Percentiles rank a stretch among this genome's conserved stretches.
phyloP scores from a whole-genome alignment of 2,797 vertebrate species.

The Megaceryle alcyon region DNA sequence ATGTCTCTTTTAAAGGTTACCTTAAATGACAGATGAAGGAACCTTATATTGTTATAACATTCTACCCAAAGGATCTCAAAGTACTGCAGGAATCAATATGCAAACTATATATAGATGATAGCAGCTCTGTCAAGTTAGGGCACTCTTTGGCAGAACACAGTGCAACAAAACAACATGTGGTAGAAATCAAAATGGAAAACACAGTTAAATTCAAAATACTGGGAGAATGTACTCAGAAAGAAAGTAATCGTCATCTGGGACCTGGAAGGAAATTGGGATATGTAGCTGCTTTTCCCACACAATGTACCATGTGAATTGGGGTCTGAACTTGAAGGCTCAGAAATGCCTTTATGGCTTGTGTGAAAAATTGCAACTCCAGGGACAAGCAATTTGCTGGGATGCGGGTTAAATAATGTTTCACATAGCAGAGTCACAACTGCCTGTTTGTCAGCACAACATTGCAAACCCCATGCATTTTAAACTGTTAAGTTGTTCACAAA shows the following conservation, averaged over 20 bases:
- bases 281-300: background rate
- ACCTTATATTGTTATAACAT: constrained; percentile 23
- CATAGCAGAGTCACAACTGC: background rate
- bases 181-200: constrained; percentile 9
- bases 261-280: background rate
- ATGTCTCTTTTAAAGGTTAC: constrained; percentile 21
- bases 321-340: constrained; percentile 9
- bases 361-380: constrained; percentile 38
- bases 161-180: background rate
- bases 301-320: background rate
- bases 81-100: constrained; percentile 28
- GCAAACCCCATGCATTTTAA: constrained; percentile 34
- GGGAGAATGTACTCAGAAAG: background rate
- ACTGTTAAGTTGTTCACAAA: background rate
- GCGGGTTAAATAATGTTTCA: constrained; percentile 48
- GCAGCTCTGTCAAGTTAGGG: background rate
- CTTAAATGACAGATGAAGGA: constrained; percentile 25
- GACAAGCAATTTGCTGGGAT: constrained; percentile 32
- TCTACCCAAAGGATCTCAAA: constrained; percentile 24
- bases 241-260: background rate
- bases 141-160: background rate
- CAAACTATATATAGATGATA: constrained; percentile 38
- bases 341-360: constrained; percentile 8
- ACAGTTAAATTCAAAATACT: constrained; percentile 6
- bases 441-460: constrained; percentile 42